A percentile compares a stretch with the other conserved stretches of the same genome.
Evolutionary conservation across 1,140 invertebrate genomes (phyloP).

Genomic region (Phthorimaea operculella): DNA sequence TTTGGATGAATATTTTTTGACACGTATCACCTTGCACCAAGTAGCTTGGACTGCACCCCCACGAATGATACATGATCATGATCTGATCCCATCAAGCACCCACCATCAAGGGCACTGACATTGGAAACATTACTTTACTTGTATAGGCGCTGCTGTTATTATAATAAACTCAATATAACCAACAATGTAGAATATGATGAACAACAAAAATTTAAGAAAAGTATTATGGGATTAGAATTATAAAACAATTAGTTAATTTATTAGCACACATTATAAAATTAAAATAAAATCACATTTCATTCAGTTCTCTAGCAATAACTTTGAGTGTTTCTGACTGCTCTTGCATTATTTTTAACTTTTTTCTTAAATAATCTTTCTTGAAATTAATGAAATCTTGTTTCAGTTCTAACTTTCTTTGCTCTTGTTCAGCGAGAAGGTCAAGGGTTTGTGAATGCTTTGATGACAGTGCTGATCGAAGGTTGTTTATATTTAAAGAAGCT

Average conservation of each 20-base stretch:
- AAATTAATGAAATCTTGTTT: constrained; percentile 58
- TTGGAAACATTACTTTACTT: too few relatives aligned
- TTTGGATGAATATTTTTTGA: too few relatives aligned
- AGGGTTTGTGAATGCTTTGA: constrained; percentile 36
- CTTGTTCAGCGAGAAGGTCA: constrained; percentile 43
- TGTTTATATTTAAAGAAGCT: constrained; percentile 23
- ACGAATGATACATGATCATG: too few relatives aligned
- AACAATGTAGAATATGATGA: too few relatives aligned
- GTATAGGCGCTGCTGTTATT: too few relatives aligned
- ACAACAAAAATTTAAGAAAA: too few relatives aligned
- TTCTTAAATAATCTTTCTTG: constrained; percentile 55
- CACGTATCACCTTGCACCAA: too few relatives aligned
- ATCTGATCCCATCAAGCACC: too few relatives aligned
- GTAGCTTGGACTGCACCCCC: too few relatives aligned
- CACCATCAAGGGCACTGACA: too few relatives aligned
- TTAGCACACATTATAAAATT: not conserved
- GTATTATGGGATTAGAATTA: too few relatives aligned
- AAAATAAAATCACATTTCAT: constrained; percentile 19
- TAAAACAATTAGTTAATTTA: not conserved
- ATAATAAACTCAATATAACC: too few relatives aligned
- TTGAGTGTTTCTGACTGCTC: constrained; percentile 56
- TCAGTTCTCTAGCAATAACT: constrained; percentile 50
- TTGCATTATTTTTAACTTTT: constrained; percentile 49
- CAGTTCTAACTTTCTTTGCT: constrained; percentile 46
- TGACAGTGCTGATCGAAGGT: constrained; percentile 24